A percentile compares a stretch with the other conserved stretches of the same genome.
Conservation (phyloP, 2,888 invertebrate species). For the Crossocerus cetratus region DNA sequence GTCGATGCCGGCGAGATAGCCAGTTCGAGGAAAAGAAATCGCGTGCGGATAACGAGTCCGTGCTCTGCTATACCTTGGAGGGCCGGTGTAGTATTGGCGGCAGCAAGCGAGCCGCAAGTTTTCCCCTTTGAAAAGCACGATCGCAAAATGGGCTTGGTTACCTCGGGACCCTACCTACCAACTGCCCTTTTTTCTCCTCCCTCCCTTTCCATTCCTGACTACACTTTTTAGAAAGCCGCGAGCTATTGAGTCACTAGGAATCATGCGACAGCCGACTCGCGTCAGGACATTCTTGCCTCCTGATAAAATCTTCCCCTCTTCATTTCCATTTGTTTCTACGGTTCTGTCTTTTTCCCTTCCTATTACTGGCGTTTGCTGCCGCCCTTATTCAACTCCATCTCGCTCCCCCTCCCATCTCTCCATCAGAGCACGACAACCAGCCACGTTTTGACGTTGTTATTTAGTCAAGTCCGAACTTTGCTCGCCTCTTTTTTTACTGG, state of each 20-base stretch:
- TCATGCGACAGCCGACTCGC: conserved; percentile 27
- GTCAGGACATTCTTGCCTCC: conserved; percentile 5
- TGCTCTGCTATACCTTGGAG: conserved; percentile 24
- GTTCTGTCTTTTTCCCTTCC: background rate
- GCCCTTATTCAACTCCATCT: background rate
- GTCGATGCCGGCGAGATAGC: conserved; percentile 52
- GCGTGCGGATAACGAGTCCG: conserved; percentile 65
- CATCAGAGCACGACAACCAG: background rate
- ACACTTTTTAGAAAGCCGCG: background rate
- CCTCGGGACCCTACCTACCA: too few species aligned
- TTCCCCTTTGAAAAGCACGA: conserved; percentile 29
- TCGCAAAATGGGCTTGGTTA: conserved; percentile 24
- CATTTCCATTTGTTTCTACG: conserved; percentile 16
- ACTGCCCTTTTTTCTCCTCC: conserved; percentile 4
- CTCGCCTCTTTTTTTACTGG: background rate
- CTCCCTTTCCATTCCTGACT: background rate
- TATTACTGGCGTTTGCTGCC: background rate
- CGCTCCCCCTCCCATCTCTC: background rate
- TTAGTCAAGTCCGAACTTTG: background rate
- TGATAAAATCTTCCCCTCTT: conserved; percentile 29
- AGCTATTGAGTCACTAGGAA: conserved; percentile 23
- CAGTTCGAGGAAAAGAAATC: conserved; percentile 64
- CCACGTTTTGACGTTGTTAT: conserved; percentile 12
- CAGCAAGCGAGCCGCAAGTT: conserved; percentile 20
- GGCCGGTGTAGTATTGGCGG: conserved; percentile 24